Evolutionary conservation across 2,888 invertebrate genomes (phyloP).

Genomic region (Zootermopsis nevadensis): DNA sequence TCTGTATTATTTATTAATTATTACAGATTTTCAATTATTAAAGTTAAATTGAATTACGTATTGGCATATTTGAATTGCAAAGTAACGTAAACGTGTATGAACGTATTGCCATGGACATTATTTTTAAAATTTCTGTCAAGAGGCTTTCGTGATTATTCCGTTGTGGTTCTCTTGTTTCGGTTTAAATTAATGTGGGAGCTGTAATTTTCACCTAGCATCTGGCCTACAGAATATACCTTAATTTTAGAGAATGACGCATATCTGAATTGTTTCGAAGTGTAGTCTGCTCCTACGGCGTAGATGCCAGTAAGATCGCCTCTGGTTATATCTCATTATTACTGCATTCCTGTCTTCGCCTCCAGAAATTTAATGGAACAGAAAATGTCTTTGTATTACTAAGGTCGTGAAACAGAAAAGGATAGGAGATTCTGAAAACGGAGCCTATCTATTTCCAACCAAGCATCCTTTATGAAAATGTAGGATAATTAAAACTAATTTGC

Average conservation of each 20-base stretch:
- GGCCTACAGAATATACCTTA: neutral
- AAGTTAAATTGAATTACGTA: no score
- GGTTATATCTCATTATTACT: conserved; percentile 26
- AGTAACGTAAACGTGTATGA: no score
- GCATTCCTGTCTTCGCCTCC: conserved; percentile 3
- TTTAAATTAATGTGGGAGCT: no score
- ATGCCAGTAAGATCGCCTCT: conserved; percentile 8
- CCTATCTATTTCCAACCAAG: neutral
- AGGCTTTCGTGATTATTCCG: no score
- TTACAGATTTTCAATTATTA: no score
- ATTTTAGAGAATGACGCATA: neutral
- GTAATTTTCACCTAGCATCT: no score
- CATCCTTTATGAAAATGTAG: conserved; percentile 26
- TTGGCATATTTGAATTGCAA: no score
- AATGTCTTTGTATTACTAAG: neutral
- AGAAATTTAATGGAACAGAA: conserved; percentile 5
- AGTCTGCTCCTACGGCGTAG: neutral
- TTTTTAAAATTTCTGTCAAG: no score
- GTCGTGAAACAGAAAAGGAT: neutral
- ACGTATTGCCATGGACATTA: no score
- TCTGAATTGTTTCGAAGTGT: conserved; percentile 5
- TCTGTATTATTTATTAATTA: no score
- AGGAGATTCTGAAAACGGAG: neutral
- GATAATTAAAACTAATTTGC: conserved; percentile 27
- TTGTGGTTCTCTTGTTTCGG: no score